phyloP scores from a whole-genome alignment of 2,888 invertebrate genomes.

The Clistopyga incitator region DNA sequence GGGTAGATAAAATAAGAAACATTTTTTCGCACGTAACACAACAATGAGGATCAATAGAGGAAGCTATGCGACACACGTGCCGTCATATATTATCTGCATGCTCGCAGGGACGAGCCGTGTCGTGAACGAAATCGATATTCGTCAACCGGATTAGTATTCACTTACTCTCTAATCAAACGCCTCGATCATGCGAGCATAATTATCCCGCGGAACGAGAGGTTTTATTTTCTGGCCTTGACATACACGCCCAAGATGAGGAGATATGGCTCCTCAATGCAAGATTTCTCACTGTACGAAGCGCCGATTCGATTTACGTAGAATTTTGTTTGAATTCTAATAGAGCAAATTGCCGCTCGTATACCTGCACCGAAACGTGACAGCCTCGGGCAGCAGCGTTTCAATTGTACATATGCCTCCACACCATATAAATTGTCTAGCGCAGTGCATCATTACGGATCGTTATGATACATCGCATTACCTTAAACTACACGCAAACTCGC shows the following conservation, averaged over 20 bases:
- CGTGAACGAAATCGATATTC: conserved; percentile 38
- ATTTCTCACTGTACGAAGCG: not conserved
- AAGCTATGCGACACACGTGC: conserved; percentile 48
- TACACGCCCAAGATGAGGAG: not conserved
- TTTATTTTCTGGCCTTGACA: not conserved
- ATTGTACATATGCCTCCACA: not conserved
- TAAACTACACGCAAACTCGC: not conserved
- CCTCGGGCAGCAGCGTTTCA: conserved; percentile 13
- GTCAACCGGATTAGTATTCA: conserved; percentile 14
- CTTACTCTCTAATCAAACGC: not conserved
- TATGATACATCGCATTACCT: conserved; percentile 25
- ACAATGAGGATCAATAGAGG: conserved; percentile 35
- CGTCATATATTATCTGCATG: not conserved
- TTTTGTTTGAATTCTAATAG: conserved; percentile 21
- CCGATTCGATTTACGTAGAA: conserved; percentile 25
- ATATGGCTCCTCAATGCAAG: not conserved
- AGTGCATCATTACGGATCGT: conserved; percentile 19
- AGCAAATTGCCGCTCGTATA: conserved; percentile 2
- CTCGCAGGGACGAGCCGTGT: not conserved
- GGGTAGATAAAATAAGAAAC: conserved; percentile 2
- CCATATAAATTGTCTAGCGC: conserved; percentile 5
- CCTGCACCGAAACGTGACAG: not conserved
- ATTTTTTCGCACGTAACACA: conserved; percentile 47
- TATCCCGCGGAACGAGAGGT: not conserved
- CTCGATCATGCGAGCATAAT: not conserved